Percentiles rank a stretch among this genome's conserved stretches.
These are phyloP conservation scores for Hassar affinis DNA, from an alignment of 2,113 vertebrate genomes.

Conservation along the genomic window DNA sequence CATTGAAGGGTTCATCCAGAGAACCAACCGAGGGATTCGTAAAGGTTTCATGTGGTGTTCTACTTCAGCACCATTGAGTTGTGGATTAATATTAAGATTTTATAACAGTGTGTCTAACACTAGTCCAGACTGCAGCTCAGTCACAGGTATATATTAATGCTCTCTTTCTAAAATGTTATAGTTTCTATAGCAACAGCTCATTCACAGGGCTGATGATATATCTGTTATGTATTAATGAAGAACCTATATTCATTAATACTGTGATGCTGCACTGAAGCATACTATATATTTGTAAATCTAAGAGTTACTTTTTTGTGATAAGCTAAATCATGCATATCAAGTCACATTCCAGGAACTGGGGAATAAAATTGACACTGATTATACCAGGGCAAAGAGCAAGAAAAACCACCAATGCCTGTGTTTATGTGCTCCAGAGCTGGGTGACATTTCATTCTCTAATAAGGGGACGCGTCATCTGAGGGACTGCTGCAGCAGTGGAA, in stretches of 20 bases:
- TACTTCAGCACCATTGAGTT: too few relatives aligned
- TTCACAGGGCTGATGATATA: not conserved
- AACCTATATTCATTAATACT: not conserved
- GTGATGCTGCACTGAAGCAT: not conserved
- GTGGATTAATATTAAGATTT: too few relatives aligned
- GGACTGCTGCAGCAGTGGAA: not conserved
- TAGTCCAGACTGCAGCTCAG: not conserved
- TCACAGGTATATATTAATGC: not conserved
- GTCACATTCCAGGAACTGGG: not conserved
- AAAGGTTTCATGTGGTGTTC: not conserved
- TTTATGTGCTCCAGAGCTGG: conserved; percentile 10
- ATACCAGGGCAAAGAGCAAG: not conserved
- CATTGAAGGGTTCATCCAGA: not conserved
- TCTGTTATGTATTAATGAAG: not conserved
- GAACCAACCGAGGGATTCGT: too few relatives aligned
- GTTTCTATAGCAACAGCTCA: not conserved
- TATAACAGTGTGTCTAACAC: not conserved
- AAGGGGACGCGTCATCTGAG: conserved; percentile 5
- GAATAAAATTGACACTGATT: conserved; percentile 1
- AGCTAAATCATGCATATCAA: not conserved
- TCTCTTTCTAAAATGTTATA: not conserved
- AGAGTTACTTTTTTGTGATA: not conserved
- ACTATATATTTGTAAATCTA: not conserved
- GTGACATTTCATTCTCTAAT: conserved; percentile 40
- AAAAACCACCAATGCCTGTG: not conserved